phyloP scores from a whole-genome alignment of 2,797 vertebrate species.

The Gymnoscopelus microlampas region DNA sequence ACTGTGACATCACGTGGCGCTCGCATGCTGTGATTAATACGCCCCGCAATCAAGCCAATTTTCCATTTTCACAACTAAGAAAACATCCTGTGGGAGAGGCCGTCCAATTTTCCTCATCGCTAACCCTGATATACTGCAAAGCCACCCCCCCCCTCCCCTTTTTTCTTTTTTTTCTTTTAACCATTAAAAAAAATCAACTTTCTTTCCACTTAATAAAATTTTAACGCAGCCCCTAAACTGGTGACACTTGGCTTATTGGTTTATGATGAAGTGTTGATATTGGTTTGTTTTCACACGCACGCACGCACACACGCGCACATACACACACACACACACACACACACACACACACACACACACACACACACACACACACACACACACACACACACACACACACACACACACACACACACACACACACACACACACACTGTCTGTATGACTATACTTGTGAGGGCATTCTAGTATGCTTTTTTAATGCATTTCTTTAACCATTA shows the following conservation, averaged over 20 bases:
- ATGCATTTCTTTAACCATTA: no score
- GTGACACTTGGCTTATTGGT: constrained; percentile 51
- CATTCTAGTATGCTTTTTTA: no score
- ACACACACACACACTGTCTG: no score
- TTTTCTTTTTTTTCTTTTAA: background rate
- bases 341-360: no score
- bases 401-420: no score
- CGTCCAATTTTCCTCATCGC: constrained; percentile 48
- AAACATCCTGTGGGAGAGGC: constrained; percentile 58
- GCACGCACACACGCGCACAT: no score
- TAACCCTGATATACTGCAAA: constrained; percentile 43
- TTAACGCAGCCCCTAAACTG: constrained; percentile 22
- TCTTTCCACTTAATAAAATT: constrained; percentile 36
- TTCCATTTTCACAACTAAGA: constrained; percentile 50
- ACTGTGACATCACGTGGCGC: constrained; percentile 50
- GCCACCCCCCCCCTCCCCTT: constrained; percentile 19
- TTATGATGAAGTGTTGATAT: constrained; percentile 34
- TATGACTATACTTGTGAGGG: no score
- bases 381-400: no score
- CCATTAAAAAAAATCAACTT: constrained; percentile 28
- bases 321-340: no score
- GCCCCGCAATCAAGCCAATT: constrained; percentile 45
- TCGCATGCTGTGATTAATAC: constrained; percentile 40
- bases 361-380: no score
- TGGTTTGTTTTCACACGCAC: background rate